These are phyloP conservation scores for Apis cerana DNA, from an alignment of 1,140 invertebrate species.

Conservation along the genomic window DNA sequence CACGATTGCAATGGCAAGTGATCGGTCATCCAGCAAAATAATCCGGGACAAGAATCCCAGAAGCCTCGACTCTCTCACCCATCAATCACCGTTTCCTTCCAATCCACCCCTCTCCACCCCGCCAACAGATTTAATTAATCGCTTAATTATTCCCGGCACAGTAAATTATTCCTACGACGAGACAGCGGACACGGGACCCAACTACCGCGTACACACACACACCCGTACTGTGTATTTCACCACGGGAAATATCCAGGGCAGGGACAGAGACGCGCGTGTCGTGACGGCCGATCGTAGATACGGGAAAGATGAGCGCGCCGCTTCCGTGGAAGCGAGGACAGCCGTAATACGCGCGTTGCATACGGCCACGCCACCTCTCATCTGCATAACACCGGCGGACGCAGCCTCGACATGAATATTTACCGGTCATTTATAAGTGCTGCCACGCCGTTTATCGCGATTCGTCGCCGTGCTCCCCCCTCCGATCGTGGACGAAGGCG, in stretches of 20 bases:
- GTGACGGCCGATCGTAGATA: slow-evolving; percentile 65
- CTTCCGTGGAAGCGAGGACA: slow-evolving; percentile 63
- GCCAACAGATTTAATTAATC: slow-evolving; percentile 21
- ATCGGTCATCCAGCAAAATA: background rate
- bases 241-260: slow-evolving; percentile 50
- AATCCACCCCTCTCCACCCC: background rate
- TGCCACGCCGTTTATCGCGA: slow-evolving; percentile 51
- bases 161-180: slow-evolving; percentile 25
- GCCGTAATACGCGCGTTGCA: slow-evolving; percentile 50
- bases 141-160: slow-evolving; percentile 22
- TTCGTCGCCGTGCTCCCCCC: slow-evolving; percentile 33
- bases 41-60: background rate
- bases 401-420: slow-evolving; percentile 71
- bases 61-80: background rate
- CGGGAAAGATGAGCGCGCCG: slow-evolving; percentile 59
- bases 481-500: slow-evolving; percentile 10
- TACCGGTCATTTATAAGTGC: slow-evolving; percentile 66
- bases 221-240: background rate
- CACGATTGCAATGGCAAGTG: too few relatives aligned
- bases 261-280: slow-evolving; percentile 59
- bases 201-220: background rate
- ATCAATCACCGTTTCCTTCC: slow-evolving; percentile 18
- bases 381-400: slow-evolving; percentile 68
- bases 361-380: slow-evolving; percentile 42
- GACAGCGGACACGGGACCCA: slow-evolving; percentile 30